Evolutionary conservation across 1,140 invertebrate species (phyloP).

Genomic region (Pseudomyrmex dendroicus): DNA sequence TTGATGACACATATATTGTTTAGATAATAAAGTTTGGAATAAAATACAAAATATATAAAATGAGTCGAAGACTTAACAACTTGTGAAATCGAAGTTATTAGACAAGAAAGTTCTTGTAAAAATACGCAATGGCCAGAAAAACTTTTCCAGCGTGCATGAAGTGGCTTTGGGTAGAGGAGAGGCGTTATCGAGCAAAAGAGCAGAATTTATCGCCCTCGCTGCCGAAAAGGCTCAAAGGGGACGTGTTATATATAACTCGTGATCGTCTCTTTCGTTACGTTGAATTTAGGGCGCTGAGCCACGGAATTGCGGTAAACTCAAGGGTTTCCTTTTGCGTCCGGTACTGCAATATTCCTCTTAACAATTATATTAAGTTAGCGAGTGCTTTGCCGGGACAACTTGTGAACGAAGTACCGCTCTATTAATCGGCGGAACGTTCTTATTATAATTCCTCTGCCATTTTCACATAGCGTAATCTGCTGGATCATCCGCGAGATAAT

Average conservation of each 20-base stretch:
- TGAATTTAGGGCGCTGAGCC: constrained; percentile 28
- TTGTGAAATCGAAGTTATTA: not conserved
- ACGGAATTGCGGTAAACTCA: constrained; percentile 37
- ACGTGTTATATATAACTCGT: constrained; percentile 15
- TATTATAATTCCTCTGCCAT: constrained; percentile 35
- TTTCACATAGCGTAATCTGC: not conserved
- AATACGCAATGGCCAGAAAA: not conserved
- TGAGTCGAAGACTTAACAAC: not conserved
- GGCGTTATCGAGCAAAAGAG: constrained; percentile 38
- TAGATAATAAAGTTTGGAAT: not conserved
- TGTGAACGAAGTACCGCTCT: constrained; percentile 1
- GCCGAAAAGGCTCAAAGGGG: constrained; percentile 48
- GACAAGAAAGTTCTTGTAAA: not conserved
- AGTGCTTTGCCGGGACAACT: not conserved
- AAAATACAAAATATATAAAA: not conserved
- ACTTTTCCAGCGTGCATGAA: not conserved
- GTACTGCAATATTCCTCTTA: constrained; percentile 9
- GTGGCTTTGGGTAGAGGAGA: not conserved
- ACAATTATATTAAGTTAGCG: not conserved
- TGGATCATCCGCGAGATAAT: constrained; percentile 2
- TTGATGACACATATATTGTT: no score
- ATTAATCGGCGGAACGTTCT: constrained; percentile 21
- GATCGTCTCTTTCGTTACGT: constrained; percentile 51
- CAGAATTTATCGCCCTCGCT: constrained; percentile 45
- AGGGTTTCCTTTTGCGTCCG: not conserved